These are phyloP conservation scores for Rhinichthys klamathensis DNA, from an alignment of 2,113 vertebrate species.

Conservation along the genomic window DNA sequence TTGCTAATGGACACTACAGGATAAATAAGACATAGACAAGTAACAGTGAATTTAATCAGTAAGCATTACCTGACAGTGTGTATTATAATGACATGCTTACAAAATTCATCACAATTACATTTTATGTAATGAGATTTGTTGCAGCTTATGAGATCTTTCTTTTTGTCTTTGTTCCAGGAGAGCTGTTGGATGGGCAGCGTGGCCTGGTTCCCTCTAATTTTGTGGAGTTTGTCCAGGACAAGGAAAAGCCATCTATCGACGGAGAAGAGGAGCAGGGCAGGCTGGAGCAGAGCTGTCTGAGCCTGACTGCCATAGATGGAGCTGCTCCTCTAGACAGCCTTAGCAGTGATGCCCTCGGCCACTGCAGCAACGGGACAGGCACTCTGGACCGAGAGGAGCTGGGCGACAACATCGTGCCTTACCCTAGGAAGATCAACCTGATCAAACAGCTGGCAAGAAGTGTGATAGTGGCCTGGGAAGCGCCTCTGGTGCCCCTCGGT, in stretches of 20 bases:
- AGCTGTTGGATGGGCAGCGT: conserved; percentile 93
- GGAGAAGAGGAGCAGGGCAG: conserved; percentile 73
- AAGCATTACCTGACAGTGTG: neutral
- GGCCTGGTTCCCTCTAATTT: conserved; percentile 99
- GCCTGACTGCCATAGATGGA: conserved; percentile 66
- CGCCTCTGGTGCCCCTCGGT: conserved; percentile 84
- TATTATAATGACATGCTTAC: conserved; percentile 4
- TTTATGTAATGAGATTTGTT: conserved; percentile 29
- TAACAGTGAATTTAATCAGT: neutral
- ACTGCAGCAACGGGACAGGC: conserved; percentile 77
- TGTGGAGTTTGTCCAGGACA: conserved; percentile 96
- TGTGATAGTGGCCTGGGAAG: conserved; percentile 97
- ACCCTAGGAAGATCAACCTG: conserved; percentile 91
- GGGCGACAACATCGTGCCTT: conserved; percentile 95
- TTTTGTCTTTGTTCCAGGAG: conserved; percentile 76
- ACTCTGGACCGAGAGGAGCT: conserved; percentile 86
- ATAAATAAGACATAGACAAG: neutral
- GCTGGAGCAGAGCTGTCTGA: conserved; percentile 71
- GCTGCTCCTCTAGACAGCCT: conserved; percentile 67
- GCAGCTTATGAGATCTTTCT: neutral
- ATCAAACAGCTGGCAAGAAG: conserved; percentile 98
- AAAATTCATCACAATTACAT: neutral
- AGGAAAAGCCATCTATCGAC: conserved; percentile 74
- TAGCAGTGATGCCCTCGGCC: conserved; percentile 65
- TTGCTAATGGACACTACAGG: neutral